Evolutionary conservation across 2,113 vertebrate species (phyloP).

Genomic region (Sarotherodon lohbergeri): DNA sequence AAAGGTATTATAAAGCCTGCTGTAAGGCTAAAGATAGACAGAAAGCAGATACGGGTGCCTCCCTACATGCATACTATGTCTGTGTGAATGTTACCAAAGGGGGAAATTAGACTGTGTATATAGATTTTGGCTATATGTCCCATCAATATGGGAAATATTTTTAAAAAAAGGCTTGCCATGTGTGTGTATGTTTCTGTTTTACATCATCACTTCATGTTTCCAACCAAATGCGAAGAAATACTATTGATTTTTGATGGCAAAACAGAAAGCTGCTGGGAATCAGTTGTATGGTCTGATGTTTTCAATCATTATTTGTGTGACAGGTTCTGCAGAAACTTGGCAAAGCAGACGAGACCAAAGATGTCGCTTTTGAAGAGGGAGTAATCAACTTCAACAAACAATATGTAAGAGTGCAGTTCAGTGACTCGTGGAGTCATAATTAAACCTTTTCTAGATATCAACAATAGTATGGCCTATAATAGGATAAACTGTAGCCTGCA

Average conservation of each 20-base stretch:
- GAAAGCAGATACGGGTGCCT: neutral
- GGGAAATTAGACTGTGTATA: neutral
- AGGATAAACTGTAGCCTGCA: neutral
- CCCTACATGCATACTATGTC: neutral
- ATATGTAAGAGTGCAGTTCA: conserved; percentile 73
- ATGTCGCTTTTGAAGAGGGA: conserved; percentile 92
- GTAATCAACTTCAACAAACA: conserved; percentile 98
- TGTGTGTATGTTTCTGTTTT: neutral
- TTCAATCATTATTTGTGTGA: neutral
- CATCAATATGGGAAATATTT: too few relatives aligned
- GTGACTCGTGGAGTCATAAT: neutral
- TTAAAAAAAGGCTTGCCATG: neutral
- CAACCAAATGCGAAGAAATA: neutral
- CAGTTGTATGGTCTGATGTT: neutral
- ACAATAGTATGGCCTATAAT: neutral
- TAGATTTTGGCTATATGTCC: neutral
- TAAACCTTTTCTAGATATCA: neutral
- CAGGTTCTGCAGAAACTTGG: conserved; percentile 98
- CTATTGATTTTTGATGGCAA: neutral
- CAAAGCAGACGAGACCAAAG: conserved; percentile 98
- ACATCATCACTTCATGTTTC: neutral
- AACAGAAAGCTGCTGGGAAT: neutral
- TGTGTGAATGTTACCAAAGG: neutral
- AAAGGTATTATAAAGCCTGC: neutral
- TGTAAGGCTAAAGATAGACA: neutral